Evolutionary conservation across 2,113 vertebrate genomes (phyloP).

Genomic region (Delphinus delphis): DNA sequence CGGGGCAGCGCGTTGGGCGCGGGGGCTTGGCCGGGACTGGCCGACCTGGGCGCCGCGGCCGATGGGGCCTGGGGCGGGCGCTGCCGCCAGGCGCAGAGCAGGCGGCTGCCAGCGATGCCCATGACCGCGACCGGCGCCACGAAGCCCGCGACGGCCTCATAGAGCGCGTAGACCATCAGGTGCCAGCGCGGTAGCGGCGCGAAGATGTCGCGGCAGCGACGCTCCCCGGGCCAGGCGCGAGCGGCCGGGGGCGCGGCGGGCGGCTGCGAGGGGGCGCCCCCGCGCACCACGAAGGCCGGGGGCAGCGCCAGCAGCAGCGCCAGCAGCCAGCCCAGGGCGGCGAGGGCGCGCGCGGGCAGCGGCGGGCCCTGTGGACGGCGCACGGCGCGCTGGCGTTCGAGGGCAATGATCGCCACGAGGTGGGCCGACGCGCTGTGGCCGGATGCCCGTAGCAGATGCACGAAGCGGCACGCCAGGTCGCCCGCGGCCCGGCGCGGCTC

Average conservation of each 20-base stretch:
- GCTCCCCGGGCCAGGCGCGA: not conserved
- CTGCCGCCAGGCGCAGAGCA: conserved; percentile 56
- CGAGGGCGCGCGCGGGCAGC: conserved; percentile 71
- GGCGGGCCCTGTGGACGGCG: conserved; percentile 56
- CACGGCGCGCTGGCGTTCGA: conserved; percentile 77
- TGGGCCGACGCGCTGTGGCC: conserved; percentile 80
- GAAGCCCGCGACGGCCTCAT: conserved; percentile 76
- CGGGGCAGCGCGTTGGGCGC: conserved; percentile 71
- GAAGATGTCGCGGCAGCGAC: conserved; percentile 75
- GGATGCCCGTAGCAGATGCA: conserved; percentile 77
- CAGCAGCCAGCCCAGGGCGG: conserved; percentile 78
- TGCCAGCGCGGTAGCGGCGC: conserved; percentile 79
- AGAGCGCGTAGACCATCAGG: conserved; percentile 67
- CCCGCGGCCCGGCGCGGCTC: conserved; percentile 43
- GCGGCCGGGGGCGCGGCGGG: not conserved
- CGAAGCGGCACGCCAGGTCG: conserved; percentile 73
- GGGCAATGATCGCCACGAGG: conserved; percentile 79
- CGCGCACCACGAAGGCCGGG: conserved; percentile 72
- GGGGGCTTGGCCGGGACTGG: not conserved
- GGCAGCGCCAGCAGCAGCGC: conserved; percentile 82
- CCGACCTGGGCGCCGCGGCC: not conserved
- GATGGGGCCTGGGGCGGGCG: not conserved
- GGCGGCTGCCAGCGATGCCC: conserved; percentile 62
- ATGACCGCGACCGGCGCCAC: conserved; percentile 70
- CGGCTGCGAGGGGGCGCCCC: not conserved